Evolutionary conservation across 2,113 vertebrate genomes (phyloP).

Genomic region (Prinia subflava): DNA sequence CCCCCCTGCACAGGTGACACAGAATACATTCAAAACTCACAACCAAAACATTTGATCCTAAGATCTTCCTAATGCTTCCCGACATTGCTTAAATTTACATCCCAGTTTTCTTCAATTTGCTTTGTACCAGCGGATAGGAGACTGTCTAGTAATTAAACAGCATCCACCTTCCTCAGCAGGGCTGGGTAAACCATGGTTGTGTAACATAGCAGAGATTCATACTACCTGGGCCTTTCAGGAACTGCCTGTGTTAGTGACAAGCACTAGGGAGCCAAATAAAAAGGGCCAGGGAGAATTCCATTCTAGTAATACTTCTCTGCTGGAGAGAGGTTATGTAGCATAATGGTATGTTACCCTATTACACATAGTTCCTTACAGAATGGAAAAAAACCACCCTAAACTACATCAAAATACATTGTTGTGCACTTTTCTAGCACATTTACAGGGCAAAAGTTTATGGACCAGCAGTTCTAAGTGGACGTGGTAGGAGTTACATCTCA

Average conservation of each 20-base stretch:
- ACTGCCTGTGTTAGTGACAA: background rate
- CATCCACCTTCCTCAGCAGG: background rate
- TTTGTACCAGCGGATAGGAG: background rate
- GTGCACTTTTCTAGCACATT: background rate
- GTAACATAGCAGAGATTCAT: background rate
- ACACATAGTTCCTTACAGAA: background rate
- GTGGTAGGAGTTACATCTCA: background rate
- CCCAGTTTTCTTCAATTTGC: background rate
- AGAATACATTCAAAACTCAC: fast-evolving
- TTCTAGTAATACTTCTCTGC: background rate
- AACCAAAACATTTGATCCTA: background rate
- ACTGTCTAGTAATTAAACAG: background rate
- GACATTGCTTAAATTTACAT: background rate
- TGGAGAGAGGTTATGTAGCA: background rate
- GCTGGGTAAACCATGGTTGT: background rate
- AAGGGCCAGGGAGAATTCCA: background rate
- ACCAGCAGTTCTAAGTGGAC: background rate
- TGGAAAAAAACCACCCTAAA: background rate
- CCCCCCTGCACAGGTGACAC: background rate
- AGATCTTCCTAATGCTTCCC: background rate
- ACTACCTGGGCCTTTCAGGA: fast-evolving
- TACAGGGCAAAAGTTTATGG: background rate
- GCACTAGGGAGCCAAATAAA: background rate
- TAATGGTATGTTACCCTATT: background rate
- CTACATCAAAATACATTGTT: background rate